Evolutionary conservation across 2,888 invertebrate genomes (phyloP).

Genomic region (Allophyes oxyacanthae): DNA sequence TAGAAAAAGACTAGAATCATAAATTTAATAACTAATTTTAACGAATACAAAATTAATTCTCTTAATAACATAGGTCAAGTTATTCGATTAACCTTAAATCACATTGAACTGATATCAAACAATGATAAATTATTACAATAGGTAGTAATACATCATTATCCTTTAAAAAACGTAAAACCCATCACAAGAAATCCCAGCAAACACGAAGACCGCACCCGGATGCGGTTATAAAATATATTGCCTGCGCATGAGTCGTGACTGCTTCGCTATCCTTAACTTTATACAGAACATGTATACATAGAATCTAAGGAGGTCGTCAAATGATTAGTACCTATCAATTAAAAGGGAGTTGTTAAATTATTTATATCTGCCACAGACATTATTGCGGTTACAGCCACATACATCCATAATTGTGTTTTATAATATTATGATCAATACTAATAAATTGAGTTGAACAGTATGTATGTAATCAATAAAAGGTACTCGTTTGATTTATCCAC

Average conservation of each 20-base stretch:
- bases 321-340: conserved; percentile 42
- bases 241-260: conserved; percentile 46
- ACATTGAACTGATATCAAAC: too few relatives aligned
- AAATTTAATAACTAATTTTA: too few relatives aligned
- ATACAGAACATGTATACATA: conserved; percentile 10
- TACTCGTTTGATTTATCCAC: too few relatives aligned
- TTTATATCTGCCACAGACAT: conserved; percentile 16
- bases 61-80: too few relatives aligned
- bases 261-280: conserved; percentile 15
- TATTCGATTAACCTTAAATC: too few relatives aligned
- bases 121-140: too few relatives aligned
- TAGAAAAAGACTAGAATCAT: too few relatives aligned
- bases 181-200: conserved; percentile 27
- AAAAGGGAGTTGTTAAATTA: conserved; percentile 27
- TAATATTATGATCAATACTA: not conserved
- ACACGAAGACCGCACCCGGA: conserved; percentile 47
- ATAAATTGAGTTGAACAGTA: not conserved
- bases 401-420: conserved; percentile 3
- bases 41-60: too few relatives aligned
- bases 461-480: not conserved
- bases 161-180: conserved; percentile 8
- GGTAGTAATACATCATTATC: too few relatives aligned
- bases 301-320: conserved; percentile 23
- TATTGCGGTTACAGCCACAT: conserved; percentile 15
- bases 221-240: conserved; percentile 45